Evolutionary conservation across 2,888 invertebrate genomes (phyloP).

Genomic region (Trissolcus japonicus): DNA sequence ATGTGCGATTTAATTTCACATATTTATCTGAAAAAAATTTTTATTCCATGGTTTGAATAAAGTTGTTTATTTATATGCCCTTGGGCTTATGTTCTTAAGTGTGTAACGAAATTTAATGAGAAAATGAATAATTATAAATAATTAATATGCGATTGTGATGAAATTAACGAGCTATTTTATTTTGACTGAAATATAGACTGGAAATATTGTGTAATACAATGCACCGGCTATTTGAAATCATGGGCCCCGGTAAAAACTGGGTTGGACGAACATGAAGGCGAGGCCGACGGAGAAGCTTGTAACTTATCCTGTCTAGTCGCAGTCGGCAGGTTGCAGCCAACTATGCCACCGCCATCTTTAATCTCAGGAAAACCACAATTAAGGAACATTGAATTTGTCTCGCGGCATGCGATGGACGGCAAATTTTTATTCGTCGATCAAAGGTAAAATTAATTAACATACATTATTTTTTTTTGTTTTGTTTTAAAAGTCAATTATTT

Average conservation of each 20-base stretch:
- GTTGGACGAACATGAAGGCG: constrained; percentile 82
- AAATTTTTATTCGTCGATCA: constrained; percentile 96
- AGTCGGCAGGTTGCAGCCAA: constrained; percentile 86
- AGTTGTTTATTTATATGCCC: too few relatives aligned
- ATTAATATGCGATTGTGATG: constrained; percentile 20
- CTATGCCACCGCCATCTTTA: constrained; percentile 62
- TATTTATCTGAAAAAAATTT: too few relatives aligned
- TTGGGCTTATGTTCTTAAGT: too few relatives aligned
- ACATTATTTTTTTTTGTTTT: neutral
- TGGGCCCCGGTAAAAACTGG: constrained; percentile 90
- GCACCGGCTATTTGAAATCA: constrained; percentile 94
- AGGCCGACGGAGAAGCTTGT: constrained; percentile 80
- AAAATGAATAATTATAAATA: constrained; percentile 2
- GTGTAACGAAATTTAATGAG: neutral
- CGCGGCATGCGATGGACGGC: constrained; percentile 91
- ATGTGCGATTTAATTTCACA: neutral
- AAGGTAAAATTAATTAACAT: constrained; percentile 82
- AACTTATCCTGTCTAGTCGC: constrained; percentile 93
- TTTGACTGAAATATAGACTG: constrained; percentile 79
- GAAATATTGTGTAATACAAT: constrained; percentile 93
- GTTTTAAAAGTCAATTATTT: neutral
- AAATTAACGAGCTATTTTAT: constrained; percentile 25
- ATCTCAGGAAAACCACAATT: constrained; percentile 77
- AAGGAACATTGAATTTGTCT: constrained; percentile 85
- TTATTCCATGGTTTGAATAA: too few relatives aligned